These are phyloP conservation scores for Machaerirhynchus nigripectus DNA, from an alignment of 2,113 vertebrate genomes.

Conservation along the genomic window DNA sequence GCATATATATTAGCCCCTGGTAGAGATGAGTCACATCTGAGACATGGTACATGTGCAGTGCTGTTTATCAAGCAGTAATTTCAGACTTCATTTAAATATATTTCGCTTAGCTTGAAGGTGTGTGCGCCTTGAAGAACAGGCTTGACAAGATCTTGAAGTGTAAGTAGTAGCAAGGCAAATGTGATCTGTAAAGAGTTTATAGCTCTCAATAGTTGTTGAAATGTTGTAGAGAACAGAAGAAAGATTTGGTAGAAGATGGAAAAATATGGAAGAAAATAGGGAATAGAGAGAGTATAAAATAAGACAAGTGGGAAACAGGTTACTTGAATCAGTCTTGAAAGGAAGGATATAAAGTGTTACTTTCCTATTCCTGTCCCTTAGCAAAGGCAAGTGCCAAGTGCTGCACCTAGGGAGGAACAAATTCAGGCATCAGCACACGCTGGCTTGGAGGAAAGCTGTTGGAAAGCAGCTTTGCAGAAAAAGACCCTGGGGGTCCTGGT, in stretches of 20 bases:
- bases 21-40: slow-evolving; percentile 53
- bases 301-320: not conserved
- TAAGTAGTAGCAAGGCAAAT: not conserved
- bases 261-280: not conserved
- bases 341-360: not conserved
- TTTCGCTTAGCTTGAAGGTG: slow-evolving; percentile 61
- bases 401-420: not conserved
- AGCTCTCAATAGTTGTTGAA: not conserved
- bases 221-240: not conserved
- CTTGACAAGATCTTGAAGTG: slow-evolving; percentile 8
- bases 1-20: not conserved
- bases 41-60: not conserved
- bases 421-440: fast-evolving
- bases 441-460: not conserved
- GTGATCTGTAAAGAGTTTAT: not conserved
- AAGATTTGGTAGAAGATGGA: not conserved
- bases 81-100: slow-evolving; percentile 47
- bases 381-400: not conserved
- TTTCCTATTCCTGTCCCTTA: not conserved
- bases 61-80: slow-evolving; percentile 51
- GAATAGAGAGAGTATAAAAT: not conserved
- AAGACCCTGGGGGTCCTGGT: not conserved
- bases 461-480: not conserved
- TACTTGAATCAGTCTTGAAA: not conserved
- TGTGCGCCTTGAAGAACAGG: slow-evolving; percentile 7